Evolutionary conservation across 1,140 invertebrate genomes (phyloP).

Genomic region (Mycetomoellerius zeteki): DNA sequence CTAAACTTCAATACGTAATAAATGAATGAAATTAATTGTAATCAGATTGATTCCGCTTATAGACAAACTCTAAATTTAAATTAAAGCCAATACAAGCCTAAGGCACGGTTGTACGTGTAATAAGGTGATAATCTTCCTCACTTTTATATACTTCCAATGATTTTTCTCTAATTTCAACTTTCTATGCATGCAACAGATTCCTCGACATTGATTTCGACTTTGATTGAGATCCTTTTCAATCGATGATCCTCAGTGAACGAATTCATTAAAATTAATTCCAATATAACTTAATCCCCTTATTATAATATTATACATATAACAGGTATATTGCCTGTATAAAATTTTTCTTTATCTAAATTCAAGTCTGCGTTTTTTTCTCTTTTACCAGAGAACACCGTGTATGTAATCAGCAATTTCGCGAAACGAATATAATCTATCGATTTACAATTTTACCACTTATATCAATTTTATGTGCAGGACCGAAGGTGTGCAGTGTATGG

Average conservation of each 20-base stretch:
- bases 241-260: neutral
- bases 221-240: neutral
- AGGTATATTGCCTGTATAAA: neutral
- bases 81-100: neutral
- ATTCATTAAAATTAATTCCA: neutral
- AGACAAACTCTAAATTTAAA: neutral
- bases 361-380: neutral
- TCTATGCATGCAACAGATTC: neutral
- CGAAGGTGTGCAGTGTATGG: neutral
- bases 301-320: neutral
- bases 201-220: neutral
- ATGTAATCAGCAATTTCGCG: neutral
- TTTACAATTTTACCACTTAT: neutral
- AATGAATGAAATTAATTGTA: conserved; percentile 1
- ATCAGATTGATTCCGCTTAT: neutral
- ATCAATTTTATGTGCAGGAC: conserved; percentile 23
- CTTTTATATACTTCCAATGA: neutral
- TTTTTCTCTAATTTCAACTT: neutral
- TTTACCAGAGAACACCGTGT: neutral
- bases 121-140: neutral
- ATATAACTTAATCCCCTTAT: neutral
- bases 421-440: neutral
- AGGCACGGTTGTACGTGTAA: neutral
- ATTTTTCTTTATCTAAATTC: conserved; percentile 16
- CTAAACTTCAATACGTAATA: neutral